Percentiles rank a stretch among this genome's conserved stretches.
These are phyloP conservation scores for Meriones psammophilus DNA, from an alignment of 2,797 vertebrate genomes.

Conservation along the genomic window DNA sequence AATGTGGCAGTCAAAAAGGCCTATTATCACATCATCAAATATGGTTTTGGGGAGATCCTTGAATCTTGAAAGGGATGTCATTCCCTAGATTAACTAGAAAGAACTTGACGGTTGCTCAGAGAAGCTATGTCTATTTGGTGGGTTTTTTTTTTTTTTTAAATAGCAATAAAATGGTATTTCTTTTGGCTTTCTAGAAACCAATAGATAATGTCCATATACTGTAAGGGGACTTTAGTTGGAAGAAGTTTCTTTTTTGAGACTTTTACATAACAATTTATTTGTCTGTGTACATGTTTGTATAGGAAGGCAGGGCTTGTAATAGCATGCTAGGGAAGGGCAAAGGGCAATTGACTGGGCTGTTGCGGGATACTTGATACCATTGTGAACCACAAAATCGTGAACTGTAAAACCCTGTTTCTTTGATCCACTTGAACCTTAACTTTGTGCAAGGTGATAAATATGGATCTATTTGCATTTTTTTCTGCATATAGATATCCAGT, in stretches of 20 bases:
- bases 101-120: neutral
- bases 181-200: neutral
- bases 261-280: neutral
- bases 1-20: neutral
- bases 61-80: neutral
- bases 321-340: neutral
- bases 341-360: too few relatives aligned
- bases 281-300: neutral
- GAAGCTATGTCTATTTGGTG: neutral
- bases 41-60: neutral
- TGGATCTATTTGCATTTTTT: too few relatives aligned
- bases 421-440: too few relatives aligned
- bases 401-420: too few relatives aligned
- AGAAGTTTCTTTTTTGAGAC: neutral
- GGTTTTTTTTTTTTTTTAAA: neutral
- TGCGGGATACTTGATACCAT: too few relatives aligned
- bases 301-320: neutral
- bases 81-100: neutral
- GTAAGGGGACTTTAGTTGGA: neutral
- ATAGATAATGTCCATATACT: neutral
- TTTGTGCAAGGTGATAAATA: too few relatives aligned
- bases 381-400: too few relatives aligned
- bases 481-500: too few relatives aligned
- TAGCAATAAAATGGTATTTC: neutral
- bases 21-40: neutral